These are phyloP conservation scores for Melipona beecheii DNA, from an alignment of 2,888 invertebrate genomes.

Conservation along the genomic window DNA sequence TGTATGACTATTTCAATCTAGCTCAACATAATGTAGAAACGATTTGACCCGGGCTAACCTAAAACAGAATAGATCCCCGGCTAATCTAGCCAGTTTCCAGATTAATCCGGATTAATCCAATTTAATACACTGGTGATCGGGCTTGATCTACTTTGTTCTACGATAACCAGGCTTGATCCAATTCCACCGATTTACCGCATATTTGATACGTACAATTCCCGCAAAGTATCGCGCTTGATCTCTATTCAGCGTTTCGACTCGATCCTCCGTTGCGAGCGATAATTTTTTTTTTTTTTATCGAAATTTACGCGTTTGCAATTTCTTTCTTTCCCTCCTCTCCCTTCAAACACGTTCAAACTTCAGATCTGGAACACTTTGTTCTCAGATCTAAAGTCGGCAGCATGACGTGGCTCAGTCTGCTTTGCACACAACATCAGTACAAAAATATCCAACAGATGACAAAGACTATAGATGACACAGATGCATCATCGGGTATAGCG, in stretches of 20 bases:
- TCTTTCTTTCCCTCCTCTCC: too few species aligned
- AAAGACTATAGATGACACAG: slow-evolving; percentile 1
- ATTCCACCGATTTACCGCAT: background rate
- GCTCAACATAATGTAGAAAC: slow-evolving; percentile 6
- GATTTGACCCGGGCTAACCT: background rate
- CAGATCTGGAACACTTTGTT: too few species aligned
- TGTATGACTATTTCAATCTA: slow-evolving; percentile 13
- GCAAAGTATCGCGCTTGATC: background rate
- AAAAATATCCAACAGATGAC: background rate
- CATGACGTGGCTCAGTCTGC: background rate
- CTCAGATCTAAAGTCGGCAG: too few species aligned
- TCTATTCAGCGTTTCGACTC: background rate
- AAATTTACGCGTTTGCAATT: too few species aligned
- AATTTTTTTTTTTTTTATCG: too few species aligned
- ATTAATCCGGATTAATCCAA: slow-evolving; percentile 15
- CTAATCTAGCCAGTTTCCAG: background rate
- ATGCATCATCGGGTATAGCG: background rate
- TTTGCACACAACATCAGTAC: background rate
- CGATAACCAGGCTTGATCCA: background rate
- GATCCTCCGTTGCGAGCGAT: background rate
- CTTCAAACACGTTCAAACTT: too few species aligned
- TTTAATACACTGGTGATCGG: background rate
- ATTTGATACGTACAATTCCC: background rate
- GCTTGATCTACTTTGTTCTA: background rate
- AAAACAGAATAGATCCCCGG: background rate